Evolutionary conservation across 2,888 invertebrate genomes (phyloP).

Genomic region (Saturnia japonica): DNA sequence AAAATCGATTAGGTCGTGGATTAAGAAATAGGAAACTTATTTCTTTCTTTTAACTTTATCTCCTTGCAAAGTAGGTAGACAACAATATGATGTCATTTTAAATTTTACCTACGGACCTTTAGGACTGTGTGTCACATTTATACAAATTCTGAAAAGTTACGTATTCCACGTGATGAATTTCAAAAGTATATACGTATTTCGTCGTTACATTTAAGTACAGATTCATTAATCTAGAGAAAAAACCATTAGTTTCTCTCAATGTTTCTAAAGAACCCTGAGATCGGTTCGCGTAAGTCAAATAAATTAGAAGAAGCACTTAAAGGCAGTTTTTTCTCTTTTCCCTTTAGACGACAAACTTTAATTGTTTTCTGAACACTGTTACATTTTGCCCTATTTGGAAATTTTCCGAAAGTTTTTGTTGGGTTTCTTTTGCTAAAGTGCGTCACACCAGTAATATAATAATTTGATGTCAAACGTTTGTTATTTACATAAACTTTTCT

Average conservation of each 20-base stretch:
- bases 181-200: constrained; percentile 16
- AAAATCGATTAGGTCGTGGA: too few species aligned
- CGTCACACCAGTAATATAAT: neutral
- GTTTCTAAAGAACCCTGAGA: constrained; percentile 12
- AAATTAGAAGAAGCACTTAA: constrained; percentile 69
- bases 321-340: constrained; percentile 42
- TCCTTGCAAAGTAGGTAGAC: too few species aligned
- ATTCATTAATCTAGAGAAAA: constrained; percentile 8
- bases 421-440: neutral
- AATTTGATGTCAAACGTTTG: constrained; percentile 1
- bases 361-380: constrained; percentile 59
- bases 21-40: too few species aligned
- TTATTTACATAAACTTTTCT: neutral
- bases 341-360: constrained; percentile 59
- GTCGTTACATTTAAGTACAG: constrained; percentile 5
- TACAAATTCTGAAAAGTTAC: constrained; percentile 15
- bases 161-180: constrained; percentile 26
- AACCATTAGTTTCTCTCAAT: constrained; percentile 3
- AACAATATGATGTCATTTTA: neutral
- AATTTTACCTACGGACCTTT: neutral
- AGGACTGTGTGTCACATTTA: neutral
- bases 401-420: constrained; percentile 35
- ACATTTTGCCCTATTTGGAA: constrained; percentile 48
- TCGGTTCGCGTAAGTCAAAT: constrained; percentile 55
- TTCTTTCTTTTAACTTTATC: too few species aligned